These are phyloP conservation scores for Yponomeuta sedellus DNA, from an alignment of 2,888 invertebrate species.

Conservation along the genomic window DNA sequence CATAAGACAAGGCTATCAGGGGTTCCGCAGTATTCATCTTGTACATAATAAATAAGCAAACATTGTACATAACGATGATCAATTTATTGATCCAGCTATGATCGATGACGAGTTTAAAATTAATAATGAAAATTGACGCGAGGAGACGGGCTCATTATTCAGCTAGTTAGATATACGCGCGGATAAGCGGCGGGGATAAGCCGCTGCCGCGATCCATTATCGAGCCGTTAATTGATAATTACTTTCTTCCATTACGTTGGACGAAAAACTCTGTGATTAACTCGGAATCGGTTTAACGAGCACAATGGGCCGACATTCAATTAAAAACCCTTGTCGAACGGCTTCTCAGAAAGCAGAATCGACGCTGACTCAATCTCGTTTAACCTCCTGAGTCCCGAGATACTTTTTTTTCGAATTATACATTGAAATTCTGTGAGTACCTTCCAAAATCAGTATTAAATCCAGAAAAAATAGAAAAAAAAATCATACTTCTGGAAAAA, in stretches of 20 bases:
- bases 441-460: too few relatives aligned
- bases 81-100: conserved; percentile 27
- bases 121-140: conserved; percentile 52
- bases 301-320: conserved; percentile 71
- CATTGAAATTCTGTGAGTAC: too few relatives aligned
- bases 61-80: conserved; percentile 14
- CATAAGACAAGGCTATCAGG: background rate
- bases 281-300: conserved; percentile 72
- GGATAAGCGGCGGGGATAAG: conserved; percentile 65
- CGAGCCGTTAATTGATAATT: conserved; percentile 74
- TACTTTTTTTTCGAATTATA: too few relatives aligned
- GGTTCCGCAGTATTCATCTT: background rate
- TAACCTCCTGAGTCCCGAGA: too few relatives aligned
- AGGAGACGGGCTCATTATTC: conserved; percentile 45
- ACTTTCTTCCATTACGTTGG: conserved; percentile 73
- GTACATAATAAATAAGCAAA: conserved; percentile 7
- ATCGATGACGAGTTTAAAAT: conserved; percentile 52
- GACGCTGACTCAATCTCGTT: conserved; percentile 69
- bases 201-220: conserved; percentile 72
- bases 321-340: conserved; percentile 72
- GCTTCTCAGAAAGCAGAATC: conserved; percentile 64
- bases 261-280: conserved; percentile 73
- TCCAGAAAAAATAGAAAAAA: too few relatives aligned
- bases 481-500: too few relatives aligned
- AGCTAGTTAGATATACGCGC: conserved; percentile 38